Conservation (phyloP, 1,140 invertebrate species). For the Akabosia matsudoensis region DNA sequence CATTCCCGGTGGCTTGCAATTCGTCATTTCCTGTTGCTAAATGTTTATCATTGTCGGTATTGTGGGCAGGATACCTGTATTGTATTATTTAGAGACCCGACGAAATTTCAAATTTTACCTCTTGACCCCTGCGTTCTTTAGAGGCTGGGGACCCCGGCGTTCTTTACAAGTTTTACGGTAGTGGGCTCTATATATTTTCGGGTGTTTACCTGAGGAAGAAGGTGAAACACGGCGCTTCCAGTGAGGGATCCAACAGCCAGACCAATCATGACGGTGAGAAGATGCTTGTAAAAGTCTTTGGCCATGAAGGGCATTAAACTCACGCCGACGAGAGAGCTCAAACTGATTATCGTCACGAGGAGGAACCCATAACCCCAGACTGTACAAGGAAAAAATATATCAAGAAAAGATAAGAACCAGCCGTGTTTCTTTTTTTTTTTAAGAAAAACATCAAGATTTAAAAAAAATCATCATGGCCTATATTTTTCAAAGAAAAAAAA, state of each 20-base stretch:
- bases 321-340: conserved; percentile 62
- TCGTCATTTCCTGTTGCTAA: too few species aligned
- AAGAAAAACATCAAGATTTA: too few species aligned
- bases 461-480: too few species aligned
- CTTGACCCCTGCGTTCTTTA: neutral
- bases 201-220: conserved; percentile 59
- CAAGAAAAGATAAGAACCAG: too few species aligned
- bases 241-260: conserved; percentile 65
- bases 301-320: conserved; percentile 61
- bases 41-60: too few species aligned
- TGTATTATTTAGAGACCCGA: too few species aligned
- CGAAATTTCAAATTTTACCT: too few species aligned
- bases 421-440: too few species aligned
- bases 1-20: too few species aligned
- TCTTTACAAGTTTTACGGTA: neutral
- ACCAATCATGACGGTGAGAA: conserved; percentile 63
- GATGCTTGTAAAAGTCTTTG: conserved; percentile 58
- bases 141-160: neutral
- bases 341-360: conserved; percentile 63
- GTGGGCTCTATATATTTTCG: neutral
- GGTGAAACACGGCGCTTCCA: conserved; percentile 62
- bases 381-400: conserved; percentile 44
- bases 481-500: too few species aligned
- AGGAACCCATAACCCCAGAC: conserved; percentile 63
- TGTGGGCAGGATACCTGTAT: too few species aligned